Evolutionary conservation across 2,888 invertebrate genomes (phyloP), one percentile per base, ranked within the genome.

Genomic region (Leptogaster cylindrica): DNA sequence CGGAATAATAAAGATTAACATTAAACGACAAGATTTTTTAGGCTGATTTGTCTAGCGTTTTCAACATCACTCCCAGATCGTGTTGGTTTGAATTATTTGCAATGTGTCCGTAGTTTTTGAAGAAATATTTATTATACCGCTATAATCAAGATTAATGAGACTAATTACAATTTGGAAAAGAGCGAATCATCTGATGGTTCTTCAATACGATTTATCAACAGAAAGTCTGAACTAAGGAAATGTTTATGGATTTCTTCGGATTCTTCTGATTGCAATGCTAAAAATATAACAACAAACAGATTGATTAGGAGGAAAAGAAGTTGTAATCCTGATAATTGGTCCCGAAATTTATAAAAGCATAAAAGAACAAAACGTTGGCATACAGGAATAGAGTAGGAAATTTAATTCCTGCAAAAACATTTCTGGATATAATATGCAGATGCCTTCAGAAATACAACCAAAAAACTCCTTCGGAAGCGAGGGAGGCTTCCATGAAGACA

Each of bases 351-450:
- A 69, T 70, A 72, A 70, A 73, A 70, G 68, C 55, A 70, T 71
- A 72, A 72, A 39, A 73, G 70, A 67, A 71, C 63, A 72, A 72
- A 72, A 72, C 70, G 63, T 73, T 73, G 71, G 70, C 63, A 72
- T 71, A 73, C 68, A 72, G 70, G 65, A 73, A 71, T 71, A 71
- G 70, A 51, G 64, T 68, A 71, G 71, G 70, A 71, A 71, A 72
- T 66, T 71, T 73, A 72, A 71, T 71, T 71, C 71, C 70, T 67
- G 71, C 71, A 70, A 72, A 70, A 72, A 70, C 69, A 70, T 72
- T 71, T 72, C 69, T 72, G 68, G 72, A 73, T 72, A 70, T 70
- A 71, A 28, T 33, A 69, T 70, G 70, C 64, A 68, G 65, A 70
- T 72, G 70, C 52, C 65, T 66, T 69, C 69, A 68, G 33, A 72